These are phyloP conservation scores for Pao palembangensis DNA, from an alignment of 2,113 vertebrate genomes.

Conservation along the genomic window DNA sequence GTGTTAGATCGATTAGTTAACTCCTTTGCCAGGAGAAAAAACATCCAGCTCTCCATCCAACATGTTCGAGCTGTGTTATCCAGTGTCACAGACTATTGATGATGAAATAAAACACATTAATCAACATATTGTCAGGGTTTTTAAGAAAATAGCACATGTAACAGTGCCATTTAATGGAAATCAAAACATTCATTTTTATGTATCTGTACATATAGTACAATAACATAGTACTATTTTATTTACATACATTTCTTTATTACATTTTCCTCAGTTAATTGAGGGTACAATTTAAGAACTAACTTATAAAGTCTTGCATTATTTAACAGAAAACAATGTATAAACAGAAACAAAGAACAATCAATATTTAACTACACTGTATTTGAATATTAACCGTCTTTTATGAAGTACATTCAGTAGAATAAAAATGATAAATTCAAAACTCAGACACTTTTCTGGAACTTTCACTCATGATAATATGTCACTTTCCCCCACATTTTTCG, in stretches of 20 bases:
- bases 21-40: not conserved
- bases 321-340: conserved; percentile 34
- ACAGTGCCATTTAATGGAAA: not conserved
- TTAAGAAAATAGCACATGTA: not conserved
- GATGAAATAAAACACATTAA: no score
- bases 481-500: conserved; percentile 1
- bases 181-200: not conserved
- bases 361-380: conserved; percentile 13
- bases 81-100: no score
- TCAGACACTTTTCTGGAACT: not conserved
- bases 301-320: conserved; percentile 36
- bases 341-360: conserved; percentile 24
- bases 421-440: not conserved
- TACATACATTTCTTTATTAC: conserved; percentile 47
- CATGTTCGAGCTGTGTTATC: no score
- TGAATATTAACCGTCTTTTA: conserved; percentile 32
- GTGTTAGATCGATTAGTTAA: not conserved
- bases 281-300: conserved; percentile 52
- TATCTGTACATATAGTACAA: not conserved
- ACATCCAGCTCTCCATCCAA: not conserved
- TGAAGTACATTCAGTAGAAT: conserved; percentile 44
- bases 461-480: not conserved
- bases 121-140: no score
- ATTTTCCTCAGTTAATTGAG: conserved; percentile 55
- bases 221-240: conserved; percentile 47